Base-by-base conservation (phyloP, 2,113 vertebrate species). In the Notothenia rossii region DNA sequence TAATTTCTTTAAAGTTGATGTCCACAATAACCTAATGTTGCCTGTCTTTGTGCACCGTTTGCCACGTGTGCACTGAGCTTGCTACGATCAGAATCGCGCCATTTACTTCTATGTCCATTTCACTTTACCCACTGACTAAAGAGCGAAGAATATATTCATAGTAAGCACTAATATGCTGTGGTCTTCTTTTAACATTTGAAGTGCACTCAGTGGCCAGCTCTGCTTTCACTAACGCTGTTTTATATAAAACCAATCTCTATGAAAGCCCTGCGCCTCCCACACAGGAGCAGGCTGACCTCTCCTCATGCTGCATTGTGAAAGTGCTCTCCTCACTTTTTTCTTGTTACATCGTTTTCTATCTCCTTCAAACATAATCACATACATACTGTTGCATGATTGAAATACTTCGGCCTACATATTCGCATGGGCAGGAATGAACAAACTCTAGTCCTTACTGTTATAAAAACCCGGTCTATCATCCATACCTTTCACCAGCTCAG, bases 151-250 rank as follows among this genome's bases (percentile, higher is more conserved):
- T 80, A 72, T 93, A 92, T 91, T 92, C 89, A 86, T 90, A 90
- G 89, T 83, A 75, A 72, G 69, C 67, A 75, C 74, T 88, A 88
- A 86, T 81, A 80, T 83, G 66, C 76, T 72, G 60, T 70, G 81
- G 84, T 89, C 87, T 86, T 81, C 75, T 91, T 89, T 91, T 78
- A 89, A 91, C 86, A 90, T 87, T 75, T 94, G 89, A 92, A 95
- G 94, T 82, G 93, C 93, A 92, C 94, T 95, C 89, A 81, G 86
- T 81, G 73, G 81, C 89, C 74, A 76, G 80, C 86, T 77, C 75
- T 87, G 91, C 91, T 94, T 92, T 92, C 86, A 94, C 90, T 92
- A 84, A 81, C 85, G 86, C 87, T 79, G 89, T 88, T 90, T 92
- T 91, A 85, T 93, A 91, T 92, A 92, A 91, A 93, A 89, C 80